Base-by-base conservation (phyloP, 2,888 invertebrate species). In the Taenaris catops region DNA sequence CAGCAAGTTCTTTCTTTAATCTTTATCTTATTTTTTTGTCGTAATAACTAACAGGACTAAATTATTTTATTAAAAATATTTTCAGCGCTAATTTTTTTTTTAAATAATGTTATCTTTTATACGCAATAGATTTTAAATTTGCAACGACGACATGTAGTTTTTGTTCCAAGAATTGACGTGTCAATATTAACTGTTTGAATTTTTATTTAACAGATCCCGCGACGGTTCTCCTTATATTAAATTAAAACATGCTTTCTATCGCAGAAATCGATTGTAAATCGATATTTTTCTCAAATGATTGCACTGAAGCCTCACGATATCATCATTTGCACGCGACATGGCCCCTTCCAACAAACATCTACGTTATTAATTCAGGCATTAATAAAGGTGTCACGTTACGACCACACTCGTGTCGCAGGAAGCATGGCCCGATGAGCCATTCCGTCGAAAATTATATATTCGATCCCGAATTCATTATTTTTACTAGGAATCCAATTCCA, bases 291-390 rank as follows among this genome's bases (percentile, higher is more conserved):
- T 64, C 58, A 62, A 73, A 70, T 70, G 65, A 67, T 67, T 70
- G 67, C 68, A 70, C 55, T 48, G 80, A 81, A 80, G 76, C 80
- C 83, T 72, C 71, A 72, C 72, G 66, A 70, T 63, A 70, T 42
- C 51, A 46, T 49, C 74, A 79, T 83, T 81, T 53, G 84, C 84
- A 84, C 79, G 84, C 83, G 72, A 80, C 63, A 47, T 48, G 46
- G 67, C 63, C 65, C 73, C 72, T 65, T 66, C 73, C 70, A 63
- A 60, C 66, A 63, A 72, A 76, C 73, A 72, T 81, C 74, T 73
- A 80, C 71, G 70, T 83, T 83, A 83, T 80, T 76, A 84, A 84
- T 79, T 78, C 78, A 81, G 65, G 78, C 84, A 81, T 75, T 78
- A 79, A 72, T 71, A 68, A 70, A 58, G 74, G 84, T 83, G 68